Conservation (phyloP, 37 sponge, comb jelly and placozoan genomes). For the Bolinopsis microptera region DNA sequence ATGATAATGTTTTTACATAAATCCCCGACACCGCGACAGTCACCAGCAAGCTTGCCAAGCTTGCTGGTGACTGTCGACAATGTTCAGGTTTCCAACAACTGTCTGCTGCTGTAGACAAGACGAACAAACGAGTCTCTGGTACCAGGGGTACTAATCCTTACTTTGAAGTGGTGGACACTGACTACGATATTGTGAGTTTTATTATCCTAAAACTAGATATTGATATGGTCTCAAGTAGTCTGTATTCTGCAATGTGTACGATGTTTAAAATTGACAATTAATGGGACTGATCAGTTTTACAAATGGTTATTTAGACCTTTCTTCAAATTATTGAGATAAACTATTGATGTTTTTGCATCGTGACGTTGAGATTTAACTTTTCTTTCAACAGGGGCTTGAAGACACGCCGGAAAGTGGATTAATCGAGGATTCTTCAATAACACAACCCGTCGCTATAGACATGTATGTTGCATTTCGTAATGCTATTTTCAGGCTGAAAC, state of each 20-base stretch:
- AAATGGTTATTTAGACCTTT: no score
- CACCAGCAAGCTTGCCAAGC: background rate
- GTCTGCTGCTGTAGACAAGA: constrained; percentile 18
- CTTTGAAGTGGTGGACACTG: constrained; percentile 13
- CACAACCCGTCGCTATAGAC: constrained; percentile 6
- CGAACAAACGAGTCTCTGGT: constrained; percentile 53
- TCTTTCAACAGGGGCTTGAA: background rate
- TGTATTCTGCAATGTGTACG: no score
- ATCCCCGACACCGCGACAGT: background rate
- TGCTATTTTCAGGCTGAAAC: no score
- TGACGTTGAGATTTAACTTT: no score
- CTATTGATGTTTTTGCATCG: no score
- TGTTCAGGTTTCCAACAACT: constrained; percentile 34
- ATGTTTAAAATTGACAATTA: no score
- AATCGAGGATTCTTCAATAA: background rate
- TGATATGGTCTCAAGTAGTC: no score
- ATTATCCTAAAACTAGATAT: no score
- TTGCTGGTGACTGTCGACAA: background rate
- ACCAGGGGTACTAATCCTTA: constrained; percentile 8
- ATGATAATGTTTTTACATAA: no score
- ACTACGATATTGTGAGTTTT: constrained; percentile 29
- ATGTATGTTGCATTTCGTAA: background rate
- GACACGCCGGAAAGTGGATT: background rate
- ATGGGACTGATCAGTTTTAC: no score
- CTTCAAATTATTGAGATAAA: no score